These are phyloP conservation scores for Biston betularia DNA, from an alignment of 2,888 invertebrate genomes.

Conservation along the genomic window DNA sequence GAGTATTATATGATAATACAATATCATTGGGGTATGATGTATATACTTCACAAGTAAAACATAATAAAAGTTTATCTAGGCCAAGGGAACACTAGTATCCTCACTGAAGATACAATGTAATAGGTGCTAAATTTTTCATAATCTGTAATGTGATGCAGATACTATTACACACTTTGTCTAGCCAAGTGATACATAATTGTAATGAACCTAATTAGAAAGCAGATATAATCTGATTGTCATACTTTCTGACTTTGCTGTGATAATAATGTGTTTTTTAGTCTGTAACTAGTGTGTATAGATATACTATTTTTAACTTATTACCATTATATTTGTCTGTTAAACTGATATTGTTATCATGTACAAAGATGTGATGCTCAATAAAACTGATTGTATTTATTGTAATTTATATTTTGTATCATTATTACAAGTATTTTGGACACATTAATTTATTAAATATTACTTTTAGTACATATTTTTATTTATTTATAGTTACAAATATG, in stretches of 20 bases:
- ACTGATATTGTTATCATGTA: slow-evolving; percentile 45
- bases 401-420: slow-evolving; percentile 12
- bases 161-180: slow-evolving; percentile 27
- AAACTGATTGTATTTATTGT: slow-evolving; percentile 29
- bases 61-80: slow-evolving; percentile 69
- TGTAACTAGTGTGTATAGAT: slow-evolving; percentile 38
- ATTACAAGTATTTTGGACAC: background rate
- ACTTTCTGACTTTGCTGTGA: slow-evolving; percentile 64
- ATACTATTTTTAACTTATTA: slow-evolving; percentile 40
- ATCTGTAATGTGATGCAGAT: slow-evolving; percentile 10
- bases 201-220: slow-evolving; percentile 18
- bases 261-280: slow-evolving; percentile 54
- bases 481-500: too few species aligned
- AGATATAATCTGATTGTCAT: slow-evolving; percentile 42
- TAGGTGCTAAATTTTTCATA: slow-evolving; percentile 25
- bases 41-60: slow-evolving; percentile 94
- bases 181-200: slow-evolving; percentile 23
- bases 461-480: background rate
- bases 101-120: slow-evolving; percentile 19
- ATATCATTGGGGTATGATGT: slow-evolving; percentile 96
- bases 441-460: background rate
- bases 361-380: slow-evolving; percentile 32
- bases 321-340: slow-evolving; percentile 39
- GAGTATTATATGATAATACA: slow-evolving; percentile 96
- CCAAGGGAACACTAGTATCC: slow-evolving; percentile 14